These are phyloP conservation scores for Asobara japonica DNA, from an alignment of 1,140 invertebrate species.

Conservation along the genomic window DNA sequence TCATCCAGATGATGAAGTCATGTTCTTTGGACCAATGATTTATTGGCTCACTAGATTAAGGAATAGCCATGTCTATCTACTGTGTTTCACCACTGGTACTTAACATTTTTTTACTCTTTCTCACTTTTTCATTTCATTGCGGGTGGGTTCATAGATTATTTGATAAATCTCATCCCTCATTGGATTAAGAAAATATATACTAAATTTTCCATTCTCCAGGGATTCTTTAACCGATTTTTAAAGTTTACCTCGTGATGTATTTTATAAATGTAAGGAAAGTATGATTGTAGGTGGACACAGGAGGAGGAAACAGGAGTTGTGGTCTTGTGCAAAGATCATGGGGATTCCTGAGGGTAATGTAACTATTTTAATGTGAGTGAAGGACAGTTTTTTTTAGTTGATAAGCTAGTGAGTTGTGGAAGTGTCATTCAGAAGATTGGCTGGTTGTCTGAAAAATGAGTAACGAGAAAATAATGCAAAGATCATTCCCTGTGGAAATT, in stretches of 20 bases:
- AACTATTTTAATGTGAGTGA: conserved; percentile 68
- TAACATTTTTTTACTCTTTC: conserved; percentile 35
- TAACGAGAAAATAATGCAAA: too few relatives aligned
- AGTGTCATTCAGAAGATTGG: not conserved
- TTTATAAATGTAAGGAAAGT: conserved; percentile 37
- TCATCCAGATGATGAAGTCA: conserved; percentile 97
- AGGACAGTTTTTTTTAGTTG: not conserved
- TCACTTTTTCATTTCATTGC: conserved; percentile 3
- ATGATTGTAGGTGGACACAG: conserved; percentile 75
- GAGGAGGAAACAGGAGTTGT: conserved; percentile 79
- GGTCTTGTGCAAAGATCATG: conserved; percentile 78
- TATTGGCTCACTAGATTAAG: conserved; percentile 73
- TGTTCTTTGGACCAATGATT: conserved; percentile 97
- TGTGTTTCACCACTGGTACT: conserved; percentile 88
- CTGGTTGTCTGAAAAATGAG: not conserved
- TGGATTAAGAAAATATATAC: too few relatives aligned
- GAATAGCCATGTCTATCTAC: conserved; percentile 76
- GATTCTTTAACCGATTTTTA: too few relatives aligned
- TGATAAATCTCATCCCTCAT: too few relatives aligned
- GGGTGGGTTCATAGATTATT: too few relatives aligned
- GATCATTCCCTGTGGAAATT: too few relatives aligned
- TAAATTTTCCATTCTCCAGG: too few relatives aligned
- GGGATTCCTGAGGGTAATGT: conserved; percentile 83
- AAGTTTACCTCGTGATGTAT: too few relatives aligned
- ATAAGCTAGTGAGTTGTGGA: not conserved